phyloP scores from a whole-genome alignment of 2,888 invertebrate species.

The Leptopilina drosophilae region DNA sequence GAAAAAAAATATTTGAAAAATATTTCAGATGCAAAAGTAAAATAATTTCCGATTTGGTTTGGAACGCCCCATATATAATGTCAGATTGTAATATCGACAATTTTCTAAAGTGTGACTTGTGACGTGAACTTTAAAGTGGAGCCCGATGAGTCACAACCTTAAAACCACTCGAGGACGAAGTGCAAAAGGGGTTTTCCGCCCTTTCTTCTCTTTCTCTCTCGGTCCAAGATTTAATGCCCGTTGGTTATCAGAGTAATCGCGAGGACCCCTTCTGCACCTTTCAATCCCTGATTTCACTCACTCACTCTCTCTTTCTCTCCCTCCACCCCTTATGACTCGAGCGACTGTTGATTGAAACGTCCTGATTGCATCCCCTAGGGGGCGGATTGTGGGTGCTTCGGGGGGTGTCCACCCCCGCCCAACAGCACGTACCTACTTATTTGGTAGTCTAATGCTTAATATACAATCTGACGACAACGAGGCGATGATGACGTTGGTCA shows the following conservation, averaged over 20 bases:
- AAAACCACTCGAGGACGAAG: conserved; percentile 61
- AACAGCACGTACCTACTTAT: conserved; percentile 72
- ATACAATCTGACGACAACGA: conserved; percentile 58
- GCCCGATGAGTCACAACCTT: conserved; percentile 68
- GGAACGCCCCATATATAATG: too few relatives aligned
- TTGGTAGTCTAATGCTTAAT: conserved; percentile 76
- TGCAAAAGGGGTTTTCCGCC: conserved; percentile 68
- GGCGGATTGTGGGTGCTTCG: conserved; percentile 69
- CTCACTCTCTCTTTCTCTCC: too few relatives aligned
- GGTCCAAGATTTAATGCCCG: conserved; percentile 74
- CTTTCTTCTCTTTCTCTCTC: conserved; percentile 54
- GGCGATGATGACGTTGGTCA: conserved; percentile 42
- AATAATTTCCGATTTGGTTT: too few relatives aligned
- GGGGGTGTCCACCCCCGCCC: conserved; percentile 59
- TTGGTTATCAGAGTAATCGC: conserved; percentile 74
- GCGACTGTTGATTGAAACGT: conserved; percentile 77
- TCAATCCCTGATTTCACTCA: conserved; percentile 45
- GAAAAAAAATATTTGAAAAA: too few relatives aligned
- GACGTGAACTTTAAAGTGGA: conserved; percentile 63
- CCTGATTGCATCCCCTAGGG: conserved; percentile 76
- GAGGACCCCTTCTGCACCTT: conserved; percentile 60
- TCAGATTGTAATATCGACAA: too few relatives aligned
- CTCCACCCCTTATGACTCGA: conserved; percentile 59
- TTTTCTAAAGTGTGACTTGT: conserved; percentile 46
- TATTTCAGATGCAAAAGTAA: too few relatives aligned